phyloP scores from a whole-genome alignment of 1,140 invertebrate species.

The Chelonus insularis region DNA sequence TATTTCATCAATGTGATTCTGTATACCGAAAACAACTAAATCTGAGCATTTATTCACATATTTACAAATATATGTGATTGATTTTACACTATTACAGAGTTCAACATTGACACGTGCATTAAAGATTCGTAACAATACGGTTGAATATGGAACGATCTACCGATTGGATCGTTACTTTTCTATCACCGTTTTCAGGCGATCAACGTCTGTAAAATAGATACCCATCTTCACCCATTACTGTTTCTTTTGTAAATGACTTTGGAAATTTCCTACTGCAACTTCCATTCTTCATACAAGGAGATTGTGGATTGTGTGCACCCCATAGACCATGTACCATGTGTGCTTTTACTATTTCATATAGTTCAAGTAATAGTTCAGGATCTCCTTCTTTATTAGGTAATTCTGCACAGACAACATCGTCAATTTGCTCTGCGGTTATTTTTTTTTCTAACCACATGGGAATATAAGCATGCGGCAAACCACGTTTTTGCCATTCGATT shows the following conservation, averaged over 20 bases:
- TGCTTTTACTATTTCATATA: slow-evolving; percentile 45
- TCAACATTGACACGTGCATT: no score
- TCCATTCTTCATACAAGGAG: slow-evolving; percentile 45
- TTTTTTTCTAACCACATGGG: slow-evolving; percentile 48
- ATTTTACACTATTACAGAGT: no score
- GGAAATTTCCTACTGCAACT: slow-evolving; percentile 57
- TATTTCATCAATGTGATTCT: slow-evolving; percentile 37
- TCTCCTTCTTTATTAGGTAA: slow-evolving; percentile 52
- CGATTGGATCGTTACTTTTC: no score
- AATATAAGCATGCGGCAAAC: slow-evolving; percentile 57
- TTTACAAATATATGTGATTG: slow-evolving; percentile 30
- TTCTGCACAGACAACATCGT: slow-evolving; percentile 55
- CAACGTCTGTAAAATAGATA: slow-evolving; percentile 48
- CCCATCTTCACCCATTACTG: slow-evolving; percentile 44
- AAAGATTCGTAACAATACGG: no score
- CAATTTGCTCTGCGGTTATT: slow-evolving; percentile 45
- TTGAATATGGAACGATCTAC: no score
- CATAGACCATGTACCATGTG: slow-evolving; percentile 59
- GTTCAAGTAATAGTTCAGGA: slow-evolving; percentile 41
- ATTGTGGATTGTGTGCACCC: slow-evolving; percentile 38
- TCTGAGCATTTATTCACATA: slow-evolving; percentile 45
- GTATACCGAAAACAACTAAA: slow-evolving; percentile 35
- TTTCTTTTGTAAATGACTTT: slow-evolving; percentile 41
- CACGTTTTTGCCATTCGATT: slow-evolving; percentile 60
- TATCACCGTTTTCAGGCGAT: slow-evolving; percentile 25